Percentiles rank a stretch among this genome's conserved stretches.
Conservation (phyloP, 2,888 invertebrate genomes). For the Nephrotoma appendiculata region DNA sequence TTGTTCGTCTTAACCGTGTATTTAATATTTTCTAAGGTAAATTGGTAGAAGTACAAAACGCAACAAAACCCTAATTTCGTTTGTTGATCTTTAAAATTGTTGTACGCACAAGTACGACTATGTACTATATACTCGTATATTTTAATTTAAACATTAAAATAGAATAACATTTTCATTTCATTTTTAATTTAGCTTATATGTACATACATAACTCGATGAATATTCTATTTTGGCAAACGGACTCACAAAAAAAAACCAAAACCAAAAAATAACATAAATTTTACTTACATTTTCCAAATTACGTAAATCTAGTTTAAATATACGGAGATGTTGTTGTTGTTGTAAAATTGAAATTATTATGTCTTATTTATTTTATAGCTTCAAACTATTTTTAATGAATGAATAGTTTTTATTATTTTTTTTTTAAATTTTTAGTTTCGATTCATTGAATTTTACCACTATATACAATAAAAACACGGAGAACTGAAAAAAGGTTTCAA, state of each 20-base stretch:
- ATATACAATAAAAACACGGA: background rate
- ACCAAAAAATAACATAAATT: background rate
- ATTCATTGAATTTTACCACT: background rate
- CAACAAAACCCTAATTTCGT: background rate
- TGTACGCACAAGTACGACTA: background rate
- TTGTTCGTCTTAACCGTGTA: no score
- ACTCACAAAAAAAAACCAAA: background rate
- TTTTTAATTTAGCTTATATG: background rate
- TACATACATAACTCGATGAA: background rate
- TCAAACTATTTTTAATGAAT: background rate
- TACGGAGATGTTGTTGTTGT: background rate
- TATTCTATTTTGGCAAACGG: background rate
- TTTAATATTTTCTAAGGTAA: background rate
- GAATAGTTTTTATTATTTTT: background rate
- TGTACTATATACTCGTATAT: background rate
- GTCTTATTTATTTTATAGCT: background rate
- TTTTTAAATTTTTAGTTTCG: background rate
- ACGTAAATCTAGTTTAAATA: background rate
- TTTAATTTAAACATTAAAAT: background rate
- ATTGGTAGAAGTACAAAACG: background rate
- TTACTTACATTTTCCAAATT: background rate
- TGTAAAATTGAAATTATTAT: background rate
- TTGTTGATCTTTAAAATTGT: background rate
- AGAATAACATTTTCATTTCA: background rate
- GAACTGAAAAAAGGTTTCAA: background rate